Evolutionary conservation across 2,797 vertebrate species (phyloP).

Genomic region (Orientallactaga sibirica): DNA sequence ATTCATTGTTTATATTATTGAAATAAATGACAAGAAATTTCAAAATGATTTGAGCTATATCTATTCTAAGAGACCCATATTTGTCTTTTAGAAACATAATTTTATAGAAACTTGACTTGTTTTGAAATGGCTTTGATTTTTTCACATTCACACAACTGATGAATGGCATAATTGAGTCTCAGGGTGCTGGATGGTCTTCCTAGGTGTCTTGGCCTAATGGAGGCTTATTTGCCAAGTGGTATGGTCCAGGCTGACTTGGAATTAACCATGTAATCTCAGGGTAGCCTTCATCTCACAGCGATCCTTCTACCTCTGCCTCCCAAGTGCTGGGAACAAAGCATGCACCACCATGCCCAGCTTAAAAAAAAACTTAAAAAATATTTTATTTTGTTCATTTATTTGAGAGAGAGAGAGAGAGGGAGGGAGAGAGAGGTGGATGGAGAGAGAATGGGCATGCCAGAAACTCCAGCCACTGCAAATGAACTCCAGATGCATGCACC

Average conservation of each 20-base stretch:
- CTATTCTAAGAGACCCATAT: background rate
- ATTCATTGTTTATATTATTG: background rate
- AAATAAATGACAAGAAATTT: background rate
- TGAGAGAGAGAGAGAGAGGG: too few relatives aligned
- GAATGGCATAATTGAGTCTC: background rate
- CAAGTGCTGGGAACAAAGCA: too few relatives aligned
- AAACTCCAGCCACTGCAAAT: too few relatives aligned
- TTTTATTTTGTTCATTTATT: too few relatives aligned
- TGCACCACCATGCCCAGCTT: too few relatives aligned
- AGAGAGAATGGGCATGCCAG: too few relatives aligned
- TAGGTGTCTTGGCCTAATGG: background rate
- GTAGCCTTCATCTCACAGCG: too few relatives aligned
- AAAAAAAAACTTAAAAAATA: too few relatives aligned
- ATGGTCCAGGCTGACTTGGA: background rate
- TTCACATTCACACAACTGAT: background rate
- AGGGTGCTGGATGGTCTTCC: background rate
- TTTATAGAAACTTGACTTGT: conserved; percentile 8
- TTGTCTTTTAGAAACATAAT: background rate
- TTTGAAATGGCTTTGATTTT: background rate
- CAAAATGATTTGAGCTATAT: background rate
- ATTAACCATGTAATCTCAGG: too few relatives aligned
- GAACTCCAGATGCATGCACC: too few relatives aligned
- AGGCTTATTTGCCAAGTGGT: background rate
- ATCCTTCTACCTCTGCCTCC: too few relatives aligned
- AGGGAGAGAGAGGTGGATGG: too few relatives aligned